Evolutionary conservation across 2,888 invertebrate genomes (phyloP), one percentile per base, ranked within the genome.

Genomic region (Microctonus brassicae): DNA sequence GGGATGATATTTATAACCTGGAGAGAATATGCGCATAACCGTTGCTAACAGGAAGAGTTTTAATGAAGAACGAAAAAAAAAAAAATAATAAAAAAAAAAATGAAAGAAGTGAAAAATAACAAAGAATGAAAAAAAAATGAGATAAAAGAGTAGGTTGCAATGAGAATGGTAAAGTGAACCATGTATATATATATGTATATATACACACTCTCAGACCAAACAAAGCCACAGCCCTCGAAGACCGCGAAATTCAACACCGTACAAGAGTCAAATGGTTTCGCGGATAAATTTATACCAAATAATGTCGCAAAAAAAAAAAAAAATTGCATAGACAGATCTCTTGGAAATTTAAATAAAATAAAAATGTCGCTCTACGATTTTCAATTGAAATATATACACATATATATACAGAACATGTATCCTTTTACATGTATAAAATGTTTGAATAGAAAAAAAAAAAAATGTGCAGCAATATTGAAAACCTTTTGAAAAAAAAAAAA

Each of bases 211-310:
- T 11, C 24, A 77, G 75, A 80, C 78, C 81, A 82, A 83, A 86
- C 84, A 85, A 85, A 85, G 83, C 84, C 82, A 78, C 82, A 82
- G 77, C 81, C 85, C 84, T 81, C 82, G 86, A 86, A 82, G 77
- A 82, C 84, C 83, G 81, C 82, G 86, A 86, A 86, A 86, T 82
- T 85, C 81, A 83, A 86, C 83, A 86, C 86, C 82, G 70, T 61
- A 72, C 57, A 36, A 33, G 64, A 65, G 36, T 69, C 52, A 34
- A 53, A 58, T 62, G 58, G 63, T 53, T 26, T 55, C 26, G 52
- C 69, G 67, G 61, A 42, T 29, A 62, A 70, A 68, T 65, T 62
- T 36, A 17, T 63, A 55, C 5, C 17, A 47, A 47, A 17, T 2
- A 47, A 47, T 47, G 17, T 39, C 39, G 6, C n/a, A 47, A 47